Base-by-base conservation (phyloP, 2,888 invertebrate genomes). In the Hypomecis punctinalis region DNA sequence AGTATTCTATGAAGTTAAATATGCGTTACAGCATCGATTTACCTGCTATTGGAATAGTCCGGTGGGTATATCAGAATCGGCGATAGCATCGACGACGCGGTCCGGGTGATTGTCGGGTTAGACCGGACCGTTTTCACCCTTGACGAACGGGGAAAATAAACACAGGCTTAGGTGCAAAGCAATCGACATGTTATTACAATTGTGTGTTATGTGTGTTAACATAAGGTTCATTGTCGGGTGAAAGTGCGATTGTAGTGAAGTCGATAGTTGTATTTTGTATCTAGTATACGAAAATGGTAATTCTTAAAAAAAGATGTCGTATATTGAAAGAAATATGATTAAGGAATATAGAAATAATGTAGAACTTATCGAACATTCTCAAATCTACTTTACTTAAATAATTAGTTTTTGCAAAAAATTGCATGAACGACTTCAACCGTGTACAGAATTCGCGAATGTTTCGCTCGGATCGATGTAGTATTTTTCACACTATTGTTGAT, bases 81-180 rank as follows among this genome's bases (percentile, higher is more conserved):
- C 77, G 93, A 93, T 71, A 93, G 91, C 91, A 92, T 92, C 87
- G 93, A 91, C 69, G 93, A 93, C 73, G 93, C 93, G 74, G 93
- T 90, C 89, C 93, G 87, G 83, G 92, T 93, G 88, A 92, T 91
- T 76, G 93, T 92, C 71, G 93, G 93, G 79, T 92, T 93, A 87
- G 93, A 93, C 85, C 93, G 93, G 86, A 93, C 89, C 89, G 93
- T 91, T 88, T 91, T 92, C 83, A 91, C 90, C 93, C 93, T 93
- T 91, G 76, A 79, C 76, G 74, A 78, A 56, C 69, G 79, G 83
- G 81, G 84, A 90, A 89, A 90, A 82, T 89, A 88, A 72, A 89
- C 81, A 86, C 80, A 89, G 83, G 85, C 89, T 90, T 90, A 90
- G 87, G 88, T 88, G 89, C 89, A 83, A 86, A 88, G 85, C 89